A percentile compares a stretch with the other conserved stretches of the same genome.
These are phyloP conservation scores for Desoria tigrina DNA, from an alignment of 2,888 invertebrate genomes.

Conservation along the genomic window DNA sequence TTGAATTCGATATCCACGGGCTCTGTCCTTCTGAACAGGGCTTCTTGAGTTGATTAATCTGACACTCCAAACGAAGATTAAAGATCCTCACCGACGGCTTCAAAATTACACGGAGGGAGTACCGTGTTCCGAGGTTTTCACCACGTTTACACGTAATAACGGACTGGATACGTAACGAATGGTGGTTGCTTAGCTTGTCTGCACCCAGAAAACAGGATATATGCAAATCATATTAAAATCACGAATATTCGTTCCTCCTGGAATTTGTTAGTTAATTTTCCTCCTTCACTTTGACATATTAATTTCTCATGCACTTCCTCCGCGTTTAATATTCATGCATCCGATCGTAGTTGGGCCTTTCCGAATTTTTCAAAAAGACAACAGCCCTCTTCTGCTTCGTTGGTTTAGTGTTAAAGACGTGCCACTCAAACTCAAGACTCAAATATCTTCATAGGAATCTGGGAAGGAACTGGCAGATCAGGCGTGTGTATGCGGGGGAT, in stretches of 20 bases:
- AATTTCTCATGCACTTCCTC: background rate
- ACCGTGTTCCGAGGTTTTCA: background rate
- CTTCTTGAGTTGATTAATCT: constrained; percentile 22
- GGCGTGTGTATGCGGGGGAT: constrained; percentile 4
- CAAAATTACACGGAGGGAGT: constrained; percentile 17
- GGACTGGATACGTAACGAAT: no score
- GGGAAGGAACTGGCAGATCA: background rate
- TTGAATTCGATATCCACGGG: constrained; percentile 2
- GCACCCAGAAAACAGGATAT: no score
- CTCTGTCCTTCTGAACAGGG: background rate
- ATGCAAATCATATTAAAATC: constrained; percentile 22
- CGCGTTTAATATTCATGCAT: background rate
- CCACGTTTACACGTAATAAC: constrained; percentile 3
- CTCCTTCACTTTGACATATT: background rate
- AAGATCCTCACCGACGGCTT: constrained; percentile 23
- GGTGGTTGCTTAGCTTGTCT: no score
- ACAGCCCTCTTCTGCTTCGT: no score
- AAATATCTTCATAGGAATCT: constrained; percentile 4
- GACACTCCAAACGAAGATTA: constrained; percentile 22
- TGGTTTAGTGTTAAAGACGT: no score
- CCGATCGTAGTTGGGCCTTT: no score
- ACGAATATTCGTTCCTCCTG: background rate
- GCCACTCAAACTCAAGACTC: background rate
- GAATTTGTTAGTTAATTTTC: background rate
- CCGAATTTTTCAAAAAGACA: no score